Base-by-base conservation (phyloP, 92 coral and sea anemone species). In the Virgularia gustaviana region DNA sequence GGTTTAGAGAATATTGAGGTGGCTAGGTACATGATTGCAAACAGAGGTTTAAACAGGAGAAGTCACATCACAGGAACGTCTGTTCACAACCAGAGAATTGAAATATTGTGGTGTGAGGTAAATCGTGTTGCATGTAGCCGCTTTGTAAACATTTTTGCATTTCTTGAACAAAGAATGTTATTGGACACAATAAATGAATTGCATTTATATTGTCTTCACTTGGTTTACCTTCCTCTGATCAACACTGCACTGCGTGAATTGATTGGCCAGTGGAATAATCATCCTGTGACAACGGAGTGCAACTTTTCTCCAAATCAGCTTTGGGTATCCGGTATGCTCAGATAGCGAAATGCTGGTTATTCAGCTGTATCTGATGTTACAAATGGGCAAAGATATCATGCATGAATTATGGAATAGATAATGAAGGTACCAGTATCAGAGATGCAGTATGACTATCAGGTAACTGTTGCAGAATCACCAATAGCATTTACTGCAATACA, bases 231-330 rank as follows among this genome's bases (percentile, higher is more conserved):
- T 2, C 81, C 81, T 1, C 16, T 16, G 2, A 65, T 75, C 6
- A 81, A 81, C 33, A 65, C 16, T 4, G 63, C 86, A 2, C 36
- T 82, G 0, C 29, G 58, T 19, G 65, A 65, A 3, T 82, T 82
- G 57, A 52, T 82, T 0, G 0, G 60, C 20, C 82, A 82, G n/a
- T 82, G 82, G 82, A 82, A 82, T 19, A 76, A 82, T 44, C 86
- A 82, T 55, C 73, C 86, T 0, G 1, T 76, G 18, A 66, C 82
- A 12, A 32, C 43, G 5, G 56, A 76, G 23, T n/a, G 63, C 0
- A 61, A 53, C 36, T 49, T 4, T 23, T n/a, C 82, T 2, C 86
- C 82, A 3, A 18, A 57, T 0, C 82, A 81, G 70, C 12, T 1
- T 32, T 81, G 81, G 86, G 49, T 73, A 15, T 54, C 74, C 38